Conservation (phyloP, 2,888 invertebrate genomes). For the Nymphalis polychloros region DNA sequence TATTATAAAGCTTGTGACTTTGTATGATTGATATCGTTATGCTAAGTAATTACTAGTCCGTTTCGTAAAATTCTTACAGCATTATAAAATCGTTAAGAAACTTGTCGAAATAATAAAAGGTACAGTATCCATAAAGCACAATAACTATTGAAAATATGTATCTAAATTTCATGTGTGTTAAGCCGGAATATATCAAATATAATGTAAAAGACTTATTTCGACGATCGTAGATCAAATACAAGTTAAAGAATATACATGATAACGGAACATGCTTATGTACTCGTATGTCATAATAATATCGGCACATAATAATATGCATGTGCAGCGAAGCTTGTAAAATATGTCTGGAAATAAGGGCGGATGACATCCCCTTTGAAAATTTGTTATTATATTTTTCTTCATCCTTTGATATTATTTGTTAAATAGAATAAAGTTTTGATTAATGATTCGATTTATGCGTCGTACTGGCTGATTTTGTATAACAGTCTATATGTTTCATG, state of each 20-base stretch:
- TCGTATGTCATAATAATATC: neutral
- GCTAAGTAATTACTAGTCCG: too few species aligned
- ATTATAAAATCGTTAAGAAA: too few species aligned
- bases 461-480: neutral
- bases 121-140: too few species aligned
- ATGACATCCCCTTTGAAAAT: slow-evolving; percentile 7
- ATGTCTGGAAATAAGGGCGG: slow-evolving; percentile 7
- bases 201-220: neutral
- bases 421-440: neutral
- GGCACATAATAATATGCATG: neutral
- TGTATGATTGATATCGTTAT: too few species aligned
- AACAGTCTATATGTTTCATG: too few species aligned
- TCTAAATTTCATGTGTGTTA: too few species aligned
- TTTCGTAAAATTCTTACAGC: too few species aligned
- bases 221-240: neutral
- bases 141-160: too few species aligned
- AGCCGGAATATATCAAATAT: neutral
- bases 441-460: neutral
- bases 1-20: too few species aligned
- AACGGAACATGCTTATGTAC: neutral
- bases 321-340: slow-evolving; percentile 3
- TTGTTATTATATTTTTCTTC: slow-evolving; percentile 10
- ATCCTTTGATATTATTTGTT: slow-evolving; percentile 1
- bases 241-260: neutral
- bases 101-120: too few species aligned